A percentile compares a stretch with the other conserved stretches of the same genome.
These are phyloP conservation scores for Plebejus anna DNA, from an alignment of 2,888 invertebrate genomes.

Conservation along the genomic window DNA sequence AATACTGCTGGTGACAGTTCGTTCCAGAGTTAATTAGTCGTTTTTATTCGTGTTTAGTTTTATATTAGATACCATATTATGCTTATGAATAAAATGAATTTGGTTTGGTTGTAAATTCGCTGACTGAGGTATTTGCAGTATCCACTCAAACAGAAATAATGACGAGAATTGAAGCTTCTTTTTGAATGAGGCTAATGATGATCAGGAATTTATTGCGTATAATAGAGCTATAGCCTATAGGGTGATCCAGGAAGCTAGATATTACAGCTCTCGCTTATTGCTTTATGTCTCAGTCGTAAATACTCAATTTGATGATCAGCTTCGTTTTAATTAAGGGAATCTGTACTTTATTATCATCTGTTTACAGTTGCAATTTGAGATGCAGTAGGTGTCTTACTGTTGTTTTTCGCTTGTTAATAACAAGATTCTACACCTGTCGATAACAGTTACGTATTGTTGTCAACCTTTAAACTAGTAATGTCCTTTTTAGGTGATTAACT, in stretches of 20 bases:
- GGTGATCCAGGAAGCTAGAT: conserved; percentile 8
- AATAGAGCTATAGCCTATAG: background rate
- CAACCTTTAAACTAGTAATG: conserved; percentile 12
- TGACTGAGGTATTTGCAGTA: background rate
- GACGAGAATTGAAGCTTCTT: background rate
- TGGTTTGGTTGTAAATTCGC: background rate
- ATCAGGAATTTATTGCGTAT: background rate
- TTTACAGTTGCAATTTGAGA: conserved; percentile 23
- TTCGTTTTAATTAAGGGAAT: conserved; percentile 11
- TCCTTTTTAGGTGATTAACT: background rate
- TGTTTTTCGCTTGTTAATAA: conserved; percentile 23
- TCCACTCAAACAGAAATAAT: background rate
- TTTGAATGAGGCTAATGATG: background rate
- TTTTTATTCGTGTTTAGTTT: no score
- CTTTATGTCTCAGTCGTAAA: conserved; percentile 8
- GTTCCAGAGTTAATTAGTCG: no score
- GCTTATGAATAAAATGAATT: background rate
- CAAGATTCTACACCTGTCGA: conserved; percentile 13
- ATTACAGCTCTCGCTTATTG: background rate
- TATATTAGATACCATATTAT: background rate
- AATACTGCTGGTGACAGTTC: no score
- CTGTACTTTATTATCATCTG: conserved; percentile 18
- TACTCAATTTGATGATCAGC: conserved; percentile 17
- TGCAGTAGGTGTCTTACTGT: background rate
- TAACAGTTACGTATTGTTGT: conserved; percentile 21